These are phyloP conservation scores for Phoenicopterus ruber DNA, from an alignment of 2,113 vertebrate species.

Conservation along the genomic window DNA sequence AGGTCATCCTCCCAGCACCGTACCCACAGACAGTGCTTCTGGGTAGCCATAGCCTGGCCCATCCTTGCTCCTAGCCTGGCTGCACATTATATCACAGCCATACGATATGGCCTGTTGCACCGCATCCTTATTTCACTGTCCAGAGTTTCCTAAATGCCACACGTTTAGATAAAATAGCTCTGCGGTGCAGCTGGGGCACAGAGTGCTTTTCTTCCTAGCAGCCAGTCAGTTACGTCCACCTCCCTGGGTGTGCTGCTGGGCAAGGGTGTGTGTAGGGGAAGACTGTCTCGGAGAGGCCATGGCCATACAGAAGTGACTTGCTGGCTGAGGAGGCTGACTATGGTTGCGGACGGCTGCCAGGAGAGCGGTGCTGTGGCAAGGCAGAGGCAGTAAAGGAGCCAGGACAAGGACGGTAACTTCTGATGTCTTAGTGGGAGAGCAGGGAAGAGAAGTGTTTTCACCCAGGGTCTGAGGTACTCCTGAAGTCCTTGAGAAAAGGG, in stretches of 20 bases:
- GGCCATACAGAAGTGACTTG: not conserved
- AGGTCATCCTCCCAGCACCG: accelerated
- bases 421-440: not conserved
- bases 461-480: not conserved
- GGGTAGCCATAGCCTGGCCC: not conserved
- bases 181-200: not conserved
- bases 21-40: not conserved
- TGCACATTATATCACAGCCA: not conserved
- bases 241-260: not conserved
- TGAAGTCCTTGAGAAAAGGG: not conserved
- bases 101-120: not conserved
- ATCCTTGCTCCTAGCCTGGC: not conserved
- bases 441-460: not conserved
- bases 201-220: not conserved
- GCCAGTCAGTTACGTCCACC: accelerated
- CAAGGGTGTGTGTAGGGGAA: not conserved
- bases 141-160: not conserved
- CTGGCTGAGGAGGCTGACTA: not conserved
- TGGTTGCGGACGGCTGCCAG: not conserved
- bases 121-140: not conserved
- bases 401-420: not conserved
- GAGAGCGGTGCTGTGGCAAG: not conserved
- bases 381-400: not conserved
- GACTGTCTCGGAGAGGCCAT: not conserved
- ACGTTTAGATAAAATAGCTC: not conserved